phyloP scores from a whole-genome alignment of 2,888 invertebrate genomes.

The Iphiclides podalirius region DNA sequence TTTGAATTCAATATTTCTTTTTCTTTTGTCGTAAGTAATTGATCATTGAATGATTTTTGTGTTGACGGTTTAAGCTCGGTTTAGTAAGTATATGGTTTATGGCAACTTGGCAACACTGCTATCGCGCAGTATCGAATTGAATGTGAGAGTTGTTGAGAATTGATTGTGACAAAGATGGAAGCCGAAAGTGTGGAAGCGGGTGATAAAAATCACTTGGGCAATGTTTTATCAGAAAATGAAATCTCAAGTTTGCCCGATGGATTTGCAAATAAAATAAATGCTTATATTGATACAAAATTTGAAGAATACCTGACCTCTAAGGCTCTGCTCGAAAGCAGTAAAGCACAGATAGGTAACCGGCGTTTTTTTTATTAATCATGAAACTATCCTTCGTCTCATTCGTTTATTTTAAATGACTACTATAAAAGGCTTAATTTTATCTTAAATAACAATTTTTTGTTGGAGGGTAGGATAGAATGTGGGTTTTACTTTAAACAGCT shows the following conservation, averaged over 20 bases:
- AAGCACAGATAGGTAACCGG: conserved; percentile 81
- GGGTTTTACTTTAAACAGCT: not conserved
- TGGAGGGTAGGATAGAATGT: not conserved
- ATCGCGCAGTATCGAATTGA: not conserved
- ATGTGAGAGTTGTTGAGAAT: conserved; percentile 7
- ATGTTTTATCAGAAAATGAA: conserved; percentile 69
- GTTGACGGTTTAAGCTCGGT: too few species aligned
- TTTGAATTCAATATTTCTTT: too few species aligned
- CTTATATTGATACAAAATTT: conserved; percentile 77
- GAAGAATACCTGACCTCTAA: conserved; percentile 87
- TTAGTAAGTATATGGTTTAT: too few species aligned
- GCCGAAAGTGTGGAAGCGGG: conserved; percentile 63
- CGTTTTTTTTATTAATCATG: conserved; percentile 26
- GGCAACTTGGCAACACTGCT: not conserved
- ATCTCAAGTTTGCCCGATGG: conserved; percentile 51
- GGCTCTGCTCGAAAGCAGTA: conserved; percentile 85
- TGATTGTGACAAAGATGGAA: conserved; percentile 62
- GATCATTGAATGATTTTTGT: too few species aligned
- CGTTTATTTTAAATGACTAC: conserved; percentile 33
- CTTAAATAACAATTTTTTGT: not conserved
- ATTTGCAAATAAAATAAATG: conserved; percentile 80
- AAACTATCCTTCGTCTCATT: conserved; percentile 31
- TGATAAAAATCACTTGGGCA: conserved; percentile 65
- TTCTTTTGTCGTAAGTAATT: too few species aligned
- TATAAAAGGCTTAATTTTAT: not conserved